Evolutionary conservation across 2,797 vertebrate genomes (phyloP).

Genomic region (Cygnus olor): DNA sequence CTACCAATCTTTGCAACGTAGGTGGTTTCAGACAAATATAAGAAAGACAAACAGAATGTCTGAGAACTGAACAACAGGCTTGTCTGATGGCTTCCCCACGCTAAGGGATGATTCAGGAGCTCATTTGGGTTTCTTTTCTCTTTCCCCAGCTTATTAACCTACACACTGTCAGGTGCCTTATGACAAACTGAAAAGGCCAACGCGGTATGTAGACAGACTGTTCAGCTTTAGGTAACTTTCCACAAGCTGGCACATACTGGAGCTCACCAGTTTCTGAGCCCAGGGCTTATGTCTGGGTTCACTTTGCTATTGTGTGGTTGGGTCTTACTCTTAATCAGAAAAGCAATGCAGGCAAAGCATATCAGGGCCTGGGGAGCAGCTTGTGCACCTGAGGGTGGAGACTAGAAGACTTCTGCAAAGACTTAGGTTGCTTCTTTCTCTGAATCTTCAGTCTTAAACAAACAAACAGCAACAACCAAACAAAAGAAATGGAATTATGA

Average conservation of each 20-base stretch:
- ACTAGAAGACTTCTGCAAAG: background rate
- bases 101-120: background rate
- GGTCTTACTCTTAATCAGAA: background rate
- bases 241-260: background rate
- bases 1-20: background rate
- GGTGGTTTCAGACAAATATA: background rate
- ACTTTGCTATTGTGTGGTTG: background rate
- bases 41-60: background rate
- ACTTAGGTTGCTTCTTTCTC: background rate
- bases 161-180: background rate
- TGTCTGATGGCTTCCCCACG: background rate
- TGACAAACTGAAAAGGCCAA: background rate
- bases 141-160: background rate
- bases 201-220: rapidly evolving
- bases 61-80: background rate
- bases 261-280: background rate
- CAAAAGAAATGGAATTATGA: background rate
- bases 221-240: background rate
- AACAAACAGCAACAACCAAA: background rate
- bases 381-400: background rate
- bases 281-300: background rate
- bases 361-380: background rate
- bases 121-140: background rate
- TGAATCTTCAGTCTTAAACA: background rate
- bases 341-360: background rate